Conservation (phyloP, 2,888 invertebrate genomes). For the Lissocephala sabroskyi region DNA sequence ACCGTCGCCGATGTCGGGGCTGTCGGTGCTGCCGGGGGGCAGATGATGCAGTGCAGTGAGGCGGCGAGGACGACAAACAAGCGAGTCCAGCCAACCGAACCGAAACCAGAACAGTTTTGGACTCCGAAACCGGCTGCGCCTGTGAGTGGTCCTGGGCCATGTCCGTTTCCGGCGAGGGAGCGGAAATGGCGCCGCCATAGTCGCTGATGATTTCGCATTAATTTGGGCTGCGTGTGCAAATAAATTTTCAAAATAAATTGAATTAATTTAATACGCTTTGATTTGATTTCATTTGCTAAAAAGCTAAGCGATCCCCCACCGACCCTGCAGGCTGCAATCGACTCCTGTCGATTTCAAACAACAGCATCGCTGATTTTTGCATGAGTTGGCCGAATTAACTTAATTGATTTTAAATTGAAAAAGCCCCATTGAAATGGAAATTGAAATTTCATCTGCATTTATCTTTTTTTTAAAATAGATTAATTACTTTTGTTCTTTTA, state of each 20-base stretch:
- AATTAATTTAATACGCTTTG: slow-evolving; percentile 61
- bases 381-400: slow-evolving; percentile 29
- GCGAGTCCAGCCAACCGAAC: slow-evolving; percentile 9
- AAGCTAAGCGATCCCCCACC: too few species aligned
- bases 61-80: slow-evolving; percentile 19
- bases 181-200: slow-evolving; percentile 35
- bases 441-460: too few species aligned
- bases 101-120: slow-evolving; percentile 1
- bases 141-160: slow-evolving; percentile 22
- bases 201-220: slow-evolving; percentile 59
- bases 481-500: too few species aligned
- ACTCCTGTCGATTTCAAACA: neutral
- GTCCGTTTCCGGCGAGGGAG: slow-evolving; percentile 39
- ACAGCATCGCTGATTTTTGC: neutral
- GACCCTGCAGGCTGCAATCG: slow-evolving; percentile 11
- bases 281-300: slow-evolving; percentile 35
- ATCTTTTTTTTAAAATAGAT: too few species aligned
- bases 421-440: slow-evolving; percentile 7
- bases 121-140: slow-evolving; percentile 4
- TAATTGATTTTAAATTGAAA: slow-evolving; percentile 53
- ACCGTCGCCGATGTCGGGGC: too few species aligned
- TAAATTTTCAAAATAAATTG: slow-evolving; percentile 62
- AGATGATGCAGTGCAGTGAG: slow-evolving; percentile 32
- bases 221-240: slow-evolving; percentile 68
- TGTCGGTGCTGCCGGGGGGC: too few species aligned